Base-by-base conservation (phyloP, 2,113 vertebrate species). In the Bombycilla garrulus region DNA sequence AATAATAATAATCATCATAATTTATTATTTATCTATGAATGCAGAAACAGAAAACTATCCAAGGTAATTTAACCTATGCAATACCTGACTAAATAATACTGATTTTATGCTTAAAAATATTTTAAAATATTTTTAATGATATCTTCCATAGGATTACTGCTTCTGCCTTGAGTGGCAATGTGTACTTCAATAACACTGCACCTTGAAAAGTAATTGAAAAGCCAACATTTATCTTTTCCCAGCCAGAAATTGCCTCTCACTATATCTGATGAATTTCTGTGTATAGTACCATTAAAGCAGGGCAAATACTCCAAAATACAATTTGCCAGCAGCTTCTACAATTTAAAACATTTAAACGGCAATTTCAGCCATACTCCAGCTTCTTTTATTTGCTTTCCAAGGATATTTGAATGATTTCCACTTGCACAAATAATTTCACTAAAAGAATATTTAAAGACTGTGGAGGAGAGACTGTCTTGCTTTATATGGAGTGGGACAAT, bases 401-500 rank as follows among this genome's bases (percentile, higher is more conserved):
- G 20, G 69, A 62, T 67, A 76, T 78, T 45, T 79, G 61, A 78
- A 82, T 54, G 28, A 93, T 81, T 93, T 86, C 76, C 65, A 73
- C 87, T 95, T 70, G 90, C 67, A 89, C 50, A 95, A 93, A 79
- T 80, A 90, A 72, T 36, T 86, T 17, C 67, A 81, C 47, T 72
- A 67, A 66, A 54, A 80, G 31, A 96, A 54, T 78, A 92, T 94
- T 88, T 96, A 67, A 92, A 70, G 80, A 47, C 36, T 60, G 31
- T 15, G 76, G 13, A 83, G 81, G 57, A 95, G 91, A 57, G 40
- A 83, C n/a, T 48, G 50, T 56, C 92, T 93, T 86, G 88, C 90
- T 96, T 95, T 95, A 94, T 94, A 97, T 84, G 90, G 90, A 90
- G 54, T 5, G 24, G 85, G 67, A 86, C 80, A 78, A 73, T 1